Evolutionary conservation across 2,888 invertebrate genomes (phyloP), one percentile per base, ranked within the genome.

Genomic region (Fragum whitleyi): DNA sequence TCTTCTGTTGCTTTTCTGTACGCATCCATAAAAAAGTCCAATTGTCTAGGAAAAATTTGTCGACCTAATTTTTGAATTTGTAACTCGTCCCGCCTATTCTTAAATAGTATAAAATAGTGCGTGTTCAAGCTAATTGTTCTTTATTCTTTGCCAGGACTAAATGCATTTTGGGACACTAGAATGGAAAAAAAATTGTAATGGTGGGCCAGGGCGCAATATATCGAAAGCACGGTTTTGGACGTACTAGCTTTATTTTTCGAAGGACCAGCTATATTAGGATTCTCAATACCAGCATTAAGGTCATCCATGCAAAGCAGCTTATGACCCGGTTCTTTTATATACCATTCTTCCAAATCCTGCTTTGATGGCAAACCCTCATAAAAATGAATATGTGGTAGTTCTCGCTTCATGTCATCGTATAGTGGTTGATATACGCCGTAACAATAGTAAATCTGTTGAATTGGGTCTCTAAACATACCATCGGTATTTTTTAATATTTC

Each of bases 1-100:
- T 71, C 32, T 53, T 39, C 39, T 65, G 80, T 78, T 6, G 75
- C 75, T 42, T 71, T 74, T 69, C 59, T 62, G 69, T 79, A 81
- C n/a, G 74, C 72, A 67, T 81, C 79, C 79, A 79, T 79, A 62
- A 85, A 81, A 59, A 71, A 85, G 2, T 72, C 68, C 23, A 67
- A 23, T 70, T 79, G 79, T 36, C 77, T 57, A 5, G 81, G 79
- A 55, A 71, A 81, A 47, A 81, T 77, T 65, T 85, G 85, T 57
- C 77, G 76, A 28, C 71, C 81, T 28, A 85, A 74, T 1, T 77
- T 73, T 42, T 77, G 62, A 23, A 85, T 74, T 65, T 84, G 84
- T 42, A 70, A 62, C 53, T 74, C 69, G 59, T 81, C 81, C 39
- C 84, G 29, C 57, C 65, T 55, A 28, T 84, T 81, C 55, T 76